Conservation (phyloP, 2,888 invertebrate species). For the Agrochola circellaris region DNA sequence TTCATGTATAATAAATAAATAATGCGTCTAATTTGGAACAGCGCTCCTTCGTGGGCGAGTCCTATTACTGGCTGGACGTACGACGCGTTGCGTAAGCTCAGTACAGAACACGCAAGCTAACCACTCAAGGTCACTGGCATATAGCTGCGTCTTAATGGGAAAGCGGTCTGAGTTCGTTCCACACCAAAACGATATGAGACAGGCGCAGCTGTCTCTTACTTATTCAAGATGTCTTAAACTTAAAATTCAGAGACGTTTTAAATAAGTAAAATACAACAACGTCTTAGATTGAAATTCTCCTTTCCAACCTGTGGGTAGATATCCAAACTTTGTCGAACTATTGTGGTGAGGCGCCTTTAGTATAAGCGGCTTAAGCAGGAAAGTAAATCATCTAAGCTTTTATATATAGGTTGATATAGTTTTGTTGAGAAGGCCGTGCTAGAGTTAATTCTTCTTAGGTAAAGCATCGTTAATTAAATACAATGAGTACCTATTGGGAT, state of each 20-base stretch:
- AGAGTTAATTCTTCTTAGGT: not conserved
- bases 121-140: no score
- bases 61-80: no score
- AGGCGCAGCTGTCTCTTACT: not conserved
- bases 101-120: no score
- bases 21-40: no score
- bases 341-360: constrained; percentile 51
- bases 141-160: no score
- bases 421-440: not conserved
- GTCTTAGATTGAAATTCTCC: constrained; percentile 44
- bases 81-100: no score
- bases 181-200: not conserved
- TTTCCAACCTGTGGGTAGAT: constrained; percentile 23
- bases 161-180: not conserved
- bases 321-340: constrained; percentile 54
- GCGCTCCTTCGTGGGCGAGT: no score
- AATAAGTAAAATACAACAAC: constrained; percentile 25
- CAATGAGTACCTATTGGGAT: not conserved
- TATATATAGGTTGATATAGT: not conserved
- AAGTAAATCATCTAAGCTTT: constrained; percentile 11
- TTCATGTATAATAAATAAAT: no score
- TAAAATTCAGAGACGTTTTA: constrained; percentile 12
- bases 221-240: constrained; percentile 16
- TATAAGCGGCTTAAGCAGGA: constrained; percentile 32
- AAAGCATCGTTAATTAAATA: not conserved